Conservation (phyloP, 2,888 invertebrate genomes). For the Drosophila infuscata region DNA sequence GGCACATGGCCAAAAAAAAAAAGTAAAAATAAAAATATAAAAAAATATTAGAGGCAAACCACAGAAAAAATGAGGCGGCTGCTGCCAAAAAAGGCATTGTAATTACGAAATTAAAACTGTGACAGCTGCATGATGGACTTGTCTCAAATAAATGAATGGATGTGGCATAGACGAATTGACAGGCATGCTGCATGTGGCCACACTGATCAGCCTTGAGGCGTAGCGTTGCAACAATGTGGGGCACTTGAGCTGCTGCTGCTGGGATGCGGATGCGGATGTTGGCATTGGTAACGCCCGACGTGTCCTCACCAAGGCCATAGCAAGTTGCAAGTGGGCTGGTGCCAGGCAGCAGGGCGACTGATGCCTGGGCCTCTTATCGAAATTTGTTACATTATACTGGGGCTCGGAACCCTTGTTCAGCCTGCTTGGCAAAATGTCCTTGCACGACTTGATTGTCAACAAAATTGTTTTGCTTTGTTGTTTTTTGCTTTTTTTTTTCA, state of each 20-base stretch:
- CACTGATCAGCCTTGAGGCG: slow-evolving; percentile 59
- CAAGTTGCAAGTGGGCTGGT: slow-evolving; percentile 8
- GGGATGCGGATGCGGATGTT: slow-evolving; percentile 59
- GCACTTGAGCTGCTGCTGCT: slow-evolving; percentile 47
- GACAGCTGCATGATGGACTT: slow-evolving; percentile 78
- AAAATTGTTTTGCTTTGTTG: slow-evolving; percentile 70
- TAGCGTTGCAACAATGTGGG: slow-evolving; percentile 33
- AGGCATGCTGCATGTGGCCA: slow-evolving; percentile 19
- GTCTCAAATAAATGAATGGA: slow-evolving; percentile 71
- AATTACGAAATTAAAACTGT: slow-evolving; percentile 78
- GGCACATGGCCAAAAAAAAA: slow-evolving; percentile 54
- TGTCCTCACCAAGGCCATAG: slow-evolving; percentile 66
- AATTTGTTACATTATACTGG: slow-evolving; percentile 78
- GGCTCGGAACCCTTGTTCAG: slow-evolving; percentile 31
- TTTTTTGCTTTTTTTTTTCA: slow-evolving; percentile 2
- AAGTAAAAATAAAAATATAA: slow-evolving; percentile 7
- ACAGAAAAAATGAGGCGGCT: slow-evolving; percentile 20
- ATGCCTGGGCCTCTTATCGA: slow-evolving; percentile 63
- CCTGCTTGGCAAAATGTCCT: slow-evolving; percentile 61
- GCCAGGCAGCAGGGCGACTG: slow-evolving; percentile 18
- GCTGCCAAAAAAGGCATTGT: slow-evolving; percentile 59
- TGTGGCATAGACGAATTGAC: slow-evolving; percentile 65
- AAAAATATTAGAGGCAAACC: slow-evolving; percentile 8
- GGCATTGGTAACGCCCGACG: slow-evolving; percentile 53
- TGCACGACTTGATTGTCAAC: slow-evolving; percentile 75